phyloP scores from a whole-genome alignment of 2,797 vertebrate species.

The Garrulus glandarius region DNA sequence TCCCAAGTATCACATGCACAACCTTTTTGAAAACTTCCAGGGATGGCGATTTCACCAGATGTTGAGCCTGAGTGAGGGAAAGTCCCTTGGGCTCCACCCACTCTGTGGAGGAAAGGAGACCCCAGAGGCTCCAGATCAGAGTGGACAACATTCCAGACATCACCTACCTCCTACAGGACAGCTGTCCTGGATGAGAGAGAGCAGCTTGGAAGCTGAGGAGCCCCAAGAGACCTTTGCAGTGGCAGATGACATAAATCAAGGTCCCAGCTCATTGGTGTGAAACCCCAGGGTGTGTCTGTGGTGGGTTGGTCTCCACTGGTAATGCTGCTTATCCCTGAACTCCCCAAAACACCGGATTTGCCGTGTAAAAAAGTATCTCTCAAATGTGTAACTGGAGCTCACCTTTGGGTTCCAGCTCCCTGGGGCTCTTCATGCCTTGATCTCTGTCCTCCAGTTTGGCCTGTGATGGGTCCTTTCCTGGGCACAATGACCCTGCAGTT shows the following conservation, averaged over 20 bases:
- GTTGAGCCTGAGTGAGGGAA: not conserved
- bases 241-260: not conserved
- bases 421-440: not conserved
- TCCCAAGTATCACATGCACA: not conserved
- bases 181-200: not conserved
- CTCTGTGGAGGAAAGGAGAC: not conserved
- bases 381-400: not conserved
- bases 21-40: not conserved
- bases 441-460: not conserved
- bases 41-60: not conserved
- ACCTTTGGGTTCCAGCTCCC: not conserved
- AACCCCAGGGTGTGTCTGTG: not conserved
- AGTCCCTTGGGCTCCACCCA: fast-evolving
- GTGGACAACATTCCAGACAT: not conserved
- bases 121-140: not conserved
- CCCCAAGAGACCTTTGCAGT: not conserved
- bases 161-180: not conserved
- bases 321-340: not conserved
- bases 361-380: not conserved
- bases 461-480: not conserved
- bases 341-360: not conserved
- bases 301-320: fast-evolving
- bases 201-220: not conserved
- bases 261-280: not conserved
- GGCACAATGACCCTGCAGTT: not conserved